These are phyloP conservation scores for Cyprinodon variegatus DNA, from an alignment of 2,113 vertebrate species.

Conservation along the genomic window DNA sequence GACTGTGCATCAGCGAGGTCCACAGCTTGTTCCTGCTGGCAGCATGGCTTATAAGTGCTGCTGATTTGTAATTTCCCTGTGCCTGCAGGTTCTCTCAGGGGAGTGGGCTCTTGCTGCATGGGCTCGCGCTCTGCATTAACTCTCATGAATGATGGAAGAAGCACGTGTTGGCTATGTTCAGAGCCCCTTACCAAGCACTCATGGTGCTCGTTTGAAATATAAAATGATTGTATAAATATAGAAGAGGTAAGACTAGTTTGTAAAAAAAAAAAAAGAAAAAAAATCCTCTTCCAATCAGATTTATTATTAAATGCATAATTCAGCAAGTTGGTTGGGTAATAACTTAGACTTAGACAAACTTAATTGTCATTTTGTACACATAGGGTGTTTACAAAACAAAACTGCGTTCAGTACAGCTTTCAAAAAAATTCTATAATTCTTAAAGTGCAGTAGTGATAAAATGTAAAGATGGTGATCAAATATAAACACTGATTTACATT, in stretches of 20 bases:
- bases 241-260: background rate
- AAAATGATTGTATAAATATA: constrained; percentile 10
- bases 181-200: constrained; percentile 9
- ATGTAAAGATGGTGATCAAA: too few relatives aligned
- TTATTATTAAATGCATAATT: background rate
- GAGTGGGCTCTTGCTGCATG: constrained; percentile 35
- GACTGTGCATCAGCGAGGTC: background rate
- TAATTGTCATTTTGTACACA: too few relatives aligned
- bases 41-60: constrained; percentile 26
- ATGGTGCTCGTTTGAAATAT: constrained; percentile 35
- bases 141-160: constrained; percentile 64
- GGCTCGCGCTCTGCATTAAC: constrained; percentile 52
- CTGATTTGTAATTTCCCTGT: constrained; percentile 63
- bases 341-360: background rate
- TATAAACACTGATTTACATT: too few relatives aligned
- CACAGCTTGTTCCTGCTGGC: constrained; percentile 20
- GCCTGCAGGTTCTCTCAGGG: constrained; percentile 25
- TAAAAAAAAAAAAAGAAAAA: background rate
- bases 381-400: too few relatives aligned
- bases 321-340: background rate
- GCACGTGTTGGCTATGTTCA: constrained; percentile 31
- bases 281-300: background rate
- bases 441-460: too few relatives aligned
- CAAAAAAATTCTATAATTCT: too few relatives aligned
- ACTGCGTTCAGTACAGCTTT: too few relatives aligned